Evolutionary conservation across 2,113 vertebrate genomes (phyloP), one percentile per base, ranked within the genome.

Genomic region (Empidonax alnorum): DNA sequence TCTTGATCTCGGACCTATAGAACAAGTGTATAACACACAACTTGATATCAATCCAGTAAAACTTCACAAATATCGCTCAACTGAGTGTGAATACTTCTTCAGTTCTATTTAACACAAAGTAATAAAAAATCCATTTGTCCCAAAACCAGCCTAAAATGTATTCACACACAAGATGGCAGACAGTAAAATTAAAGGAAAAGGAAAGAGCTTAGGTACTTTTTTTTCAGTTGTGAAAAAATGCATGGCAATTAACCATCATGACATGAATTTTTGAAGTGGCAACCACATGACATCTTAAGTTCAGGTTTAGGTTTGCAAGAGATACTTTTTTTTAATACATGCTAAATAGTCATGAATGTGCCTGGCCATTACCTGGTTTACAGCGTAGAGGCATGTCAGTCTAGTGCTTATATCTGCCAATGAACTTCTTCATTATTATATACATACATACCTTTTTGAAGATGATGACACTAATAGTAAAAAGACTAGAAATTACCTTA

Each of bases 1-100:
- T 99, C 99, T 96, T 99, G 99, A 97, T 99, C 99, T 95, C 99
- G 99, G 75, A 99, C 99, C 99, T 99, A 93, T 19, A 75, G 75
- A 90, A 85, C 69, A 96, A 97, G 71, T 22, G 50, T 14, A 33
- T 30, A 74, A 58, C 12, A 66, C 17, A 82, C 18, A 83, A 46
- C 55, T 81, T 80, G 39, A 68, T 35, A 90, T 22, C 20, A 23
- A 18, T 17, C 12, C 35, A 73, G 19, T 31, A 90, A 79, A 72
- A 47, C 12, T 41, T 75, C 19, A 55, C 15, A 77, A 69, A 21
- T 68, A 47, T 25, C 69, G 67, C 14, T 72, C 6, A 62, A 37
- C 12, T 53, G 62, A 91, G 12, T 24, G 27, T n/a, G 73, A 65
- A 15, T 24, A 89, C 31, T 47, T n/a, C 23, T 71, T 47, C 44